Percentiles rank a stretch among this genome's conserved stretches.
Conservation (phyloP, 2,113 vertebrate species). For the Chaenocephalus aceratus region DNA sequence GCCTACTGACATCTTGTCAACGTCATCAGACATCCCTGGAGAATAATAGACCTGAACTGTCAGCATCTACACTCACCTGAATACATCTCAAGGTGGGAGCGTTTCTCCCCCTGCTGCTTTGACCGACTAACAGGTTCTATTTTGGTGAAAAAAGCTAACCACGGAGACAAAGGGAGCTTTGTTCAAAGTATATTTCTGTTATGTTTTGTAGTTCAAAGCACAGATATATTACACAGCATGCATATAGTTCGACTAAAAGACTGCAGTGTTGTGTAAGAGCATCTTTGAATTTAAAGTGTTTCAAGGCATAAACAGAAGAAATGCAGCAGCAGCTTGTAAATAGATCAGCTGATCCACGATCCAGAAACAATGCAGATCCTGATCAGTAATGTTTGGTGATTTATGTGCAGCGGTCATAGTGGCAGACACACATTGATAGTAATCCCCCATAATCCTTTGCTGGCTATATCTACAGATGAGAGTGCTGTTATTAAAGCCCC, state of each 20-base stretch:
- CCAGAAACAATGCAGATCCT: neutral
- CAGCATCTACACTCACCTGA: neutral
- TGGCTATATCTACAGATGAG: constrained; percentile 60
- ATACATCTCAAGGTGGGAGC: neutral
- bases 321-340: neutral
- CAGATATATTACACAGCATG: neutral
- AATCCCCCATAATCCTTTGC: constrained; percentile 77
- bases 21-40: neutral
- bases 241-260: neutral
- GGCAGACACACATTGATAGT: constrained; percentile 56
- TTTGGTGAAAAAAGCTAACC: neutral
- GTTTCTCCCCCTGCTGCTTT: neutral
- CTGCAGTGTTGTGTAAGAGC: neutral
- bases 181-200: neutral
- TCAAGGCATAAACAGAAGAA: neutral
- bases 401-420: constrained; percentile 53
- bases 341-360: neutral
- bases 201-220: neutral
- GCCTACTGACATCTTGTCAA: neutral
- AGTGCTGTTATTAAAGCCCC: constrained; percentile 50
- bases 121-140: neutral
- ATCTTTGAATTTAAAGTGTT: neutral
- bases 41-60: no score
- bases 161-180: neutral
- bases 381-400: constrained; percentile 43